Evolutionary conservation across 2,113 vertebrate species (phyloP), one percentile per base, ranked within the genome.

Genomic region (Limnothrissa miodon): DNA sequence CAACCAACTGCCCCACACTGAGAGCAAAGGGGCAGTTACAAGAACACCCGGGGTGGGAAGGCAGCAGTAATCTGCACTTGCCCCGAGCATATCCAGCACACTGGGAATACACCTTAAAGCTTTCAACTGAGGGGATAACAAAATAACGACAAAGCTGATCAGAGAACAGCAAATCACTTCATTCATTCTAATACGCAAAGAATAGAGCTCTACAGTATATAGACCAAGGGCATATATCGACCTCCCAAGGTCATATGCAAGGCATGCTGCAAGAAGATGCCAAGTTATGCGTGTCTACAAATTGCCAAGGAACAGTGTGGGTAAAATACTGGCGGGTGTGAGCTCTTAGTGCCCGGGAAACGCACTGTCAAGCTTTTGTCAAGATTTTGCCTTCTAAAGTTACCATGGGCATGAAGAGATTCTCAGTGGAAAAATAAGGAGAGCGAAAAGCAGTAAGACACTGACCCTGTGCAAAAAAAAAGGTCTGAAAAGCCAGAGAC

Each of bases 401-500:
- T 70, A 70, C 13, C 9, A 4, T 36, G 33, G 25, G 29, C 10
- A 11, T 15, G 11, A 13, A 33, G 66, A 74, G 15, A 1, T 15
- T 33, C 66, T 74, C 66, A 17, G 29, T 74, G 13, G 19, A 29
- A 7, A 53, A 15, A 39, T 4, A 21, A 7, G 59, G 0, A 39
- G 15, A 10, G n/a, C 1, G 25, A 4, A n/a, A n/a, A 39, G 17
- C 29, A 46, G 42, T n/a, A 53, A 45, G 80, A 81, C 46, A 78
- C 36, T 51, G 74, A 59, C 21, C 56, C 70, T 59, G 4, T 1
- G 33, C 7, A 81, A 79, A 48, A 70, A n/a, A 51, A 81, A 86
- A 85, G 85, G 86, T 90, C 36, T 74, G 44, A 42, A 23, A 29
- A 81, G 11, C n/a, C 79, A 83, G 70, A 81, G 80, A 84, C 62